Evolutionary conservation across 2,113 vertebrate species (phyloP), one percentile per base, ranked within the genome.

Genomic region (Polypterus bichir): DNA sequence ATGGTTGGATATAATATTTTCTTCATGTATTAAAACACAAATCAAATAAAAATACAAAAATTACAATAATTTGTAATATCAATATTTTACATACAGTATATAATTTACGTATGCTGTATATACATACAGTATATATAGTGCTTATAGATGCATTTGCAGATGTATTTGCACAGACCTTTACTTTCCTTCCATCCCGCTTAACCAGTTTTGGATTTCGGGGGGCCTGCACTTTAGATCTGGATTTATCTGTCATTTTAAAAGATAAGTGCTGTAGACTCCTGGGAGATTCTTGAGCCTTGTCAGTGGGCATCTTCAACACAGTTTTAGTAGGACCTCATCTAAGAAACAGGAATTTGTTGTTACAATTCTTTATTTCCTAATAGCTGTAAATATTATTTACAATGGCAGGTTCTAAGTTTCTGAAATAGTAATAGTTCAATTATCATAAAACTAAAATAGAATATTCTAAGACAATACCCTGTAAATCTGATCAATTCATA

Each of bases 221-320:
- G 48, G 69, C 57, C 58, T 66, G 54, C 10, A 68, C 69, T 65
- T 82, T 82, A 59, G 72, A 83, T 59, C 73, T 79, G 27, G 72
- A 65, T 45, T 65, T 64, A 62, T 72, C 62, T 2, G 64, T 47
- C 53, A 58, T 67, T 66, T 67, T 82, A 60, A 66, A 45, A 48
- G 74, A 62, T 6, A 68, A 63, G 52, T 51, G 70, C 55, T 78
- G 78, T 44, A 77, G 68, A 47, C 72, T 60, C 3, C 7, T 59
- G 55, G 49, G 1, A 0, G 70, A 65, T 7, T 47, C 57, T 11
- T 60, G 66, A 9, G 64, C 52, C 46, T 61, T 81, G 48, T 64
- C 68, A 3, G 71, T 61, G 3, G 70, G 62, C 79, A 81, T 86
- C 67, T 65, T 79, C 5, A 63, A 62, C 7, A 51, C 10, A 10